Evolutionary conservation across 35 echinoderm and acorn worm genomes (phyloP), one percentile per base, ranked within the genome.

Genomic region (Apostichopus californicus): DNA sequence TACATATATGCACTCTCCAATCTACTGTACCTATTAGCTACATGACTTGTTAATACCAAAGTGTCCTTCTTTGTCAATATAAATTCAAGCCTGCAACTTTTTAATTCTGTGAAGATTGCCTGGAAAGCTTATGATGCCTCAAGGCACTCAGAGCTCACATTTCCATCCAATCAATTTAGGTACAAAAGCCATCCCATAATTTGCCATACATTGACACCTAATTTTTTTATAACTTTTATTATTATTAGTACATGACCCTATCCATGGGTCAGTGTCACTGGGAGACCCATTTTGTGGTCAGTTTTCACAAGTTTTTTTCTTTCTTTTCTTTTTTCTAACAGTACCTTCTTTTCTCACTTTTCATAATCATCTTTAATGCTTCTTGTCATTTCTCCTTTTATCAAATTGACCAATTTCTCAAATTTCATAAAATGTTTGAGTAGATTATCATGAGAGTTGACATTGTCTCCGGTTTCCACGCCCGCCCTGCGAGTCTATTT

Each of bases 361-460:
- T n/a, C 20, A 23, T n/a, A 85, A 12, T 58, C 17, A 21, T 58
- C n/a, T 58, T 23, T 10, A 6, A 22, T 60, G 14, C 56, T 1
- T 59, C 14, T 9, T 59, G 57, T 10, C 17, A 28, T 58, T 61
- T 3, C 46, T 58, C 54, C 58, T 21, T 52, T 20, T 23, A 23
- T 59, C 28, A 85, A 85, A 85, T 59, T 85, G 81, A 85, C 81
- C 81, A 85, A 85, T 85, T 85, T 85, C 81, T 85, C 58, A 9
- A 22, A 22, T 60, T 85, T 85, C 81, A 24, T 21, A 5, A 25
- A 85, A 85, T 58, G 55, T 85, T 85, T 85, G 52, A 81, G 23
- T 54, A 46, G 34, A 46, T 46, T 9, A 14, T 85, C 52, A 23
- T 85, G 81, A 85, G 14, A 85, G 81, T 60, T 59, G 56, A 59